Percentiles rank a stretch among this genome's conserved stretches.
Conservation (phyloP, 2,797 vertebrate genomes). For the Holocentrus rufus region DNA sequence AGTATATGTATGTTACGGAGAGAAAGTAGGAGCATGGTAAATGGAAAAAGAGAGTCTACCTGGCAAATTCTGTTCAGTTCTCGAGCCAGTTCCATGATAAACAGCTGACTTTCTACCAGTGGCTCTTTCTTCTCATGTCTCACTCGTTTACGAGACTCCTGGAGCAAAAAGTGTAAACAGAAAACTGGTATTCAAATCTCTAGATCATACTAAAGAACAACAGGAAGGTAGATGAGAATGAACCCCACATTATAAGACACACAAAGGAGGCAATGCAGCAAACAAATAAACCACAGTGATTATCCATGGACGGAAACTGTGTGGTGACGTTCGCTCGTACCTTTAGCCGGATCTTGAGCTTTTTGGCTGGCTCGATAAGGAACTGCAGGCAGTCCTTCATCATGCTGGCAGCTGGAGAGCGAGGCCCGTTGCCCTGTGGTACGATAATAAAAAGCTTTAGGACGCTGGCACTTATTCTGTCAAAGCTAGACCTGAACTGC, state of each 20-base stretch:
- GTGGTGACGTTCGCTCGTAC: constrained; percentile 43
- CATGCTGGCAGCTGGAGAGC: constrained; percentile 73
- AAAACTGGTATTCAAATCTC: not conserved
- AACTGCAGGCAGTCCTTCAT: constrained; percentile 86
- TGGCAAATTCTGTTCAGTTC: constrained; percentile 83
- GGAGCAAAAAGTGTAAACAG: constrained; percentile 8
- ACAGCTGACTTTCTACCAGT: constrained; percentile 81
- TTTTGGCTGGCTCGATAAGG: constrained; percentile 83
- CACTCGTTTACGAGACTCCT: constrained; percentile 81
- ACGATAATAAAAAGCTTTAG: constrained; percentile 63
- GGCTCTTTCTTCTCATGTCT: constrained; percentile 78
- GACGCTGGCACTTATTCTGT: constrained; percentile 53
- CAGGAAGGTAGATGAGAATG: too few relatives aligned
- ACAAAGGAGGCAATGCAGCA: not conserved
- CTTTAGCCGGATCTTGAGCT: constrained; percentile 83
- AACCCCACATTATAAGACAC: too few relatives aligned
- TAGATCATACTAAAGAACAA: not conserved
- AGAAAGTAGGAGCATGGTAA: not conserved
- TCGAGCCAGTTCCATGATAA: constrained; percentile 83
- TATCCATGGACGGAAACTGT: not conserved
- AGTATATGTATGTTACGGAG: not conserved
- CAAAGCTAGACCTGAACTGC: constrained; percentile 40
- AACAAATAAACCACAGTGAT: not conserved
- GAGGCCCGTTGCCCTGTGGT: constrained; percentile 63
- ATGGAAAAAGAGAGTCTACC: constrained; percentile 49